Evolutionary conservation across 2,797 vertebrate genomes (phyloP), one percentile per base, ranked within the genome.

Genomic region (Tenualosa thibaudeaui): DNA sequence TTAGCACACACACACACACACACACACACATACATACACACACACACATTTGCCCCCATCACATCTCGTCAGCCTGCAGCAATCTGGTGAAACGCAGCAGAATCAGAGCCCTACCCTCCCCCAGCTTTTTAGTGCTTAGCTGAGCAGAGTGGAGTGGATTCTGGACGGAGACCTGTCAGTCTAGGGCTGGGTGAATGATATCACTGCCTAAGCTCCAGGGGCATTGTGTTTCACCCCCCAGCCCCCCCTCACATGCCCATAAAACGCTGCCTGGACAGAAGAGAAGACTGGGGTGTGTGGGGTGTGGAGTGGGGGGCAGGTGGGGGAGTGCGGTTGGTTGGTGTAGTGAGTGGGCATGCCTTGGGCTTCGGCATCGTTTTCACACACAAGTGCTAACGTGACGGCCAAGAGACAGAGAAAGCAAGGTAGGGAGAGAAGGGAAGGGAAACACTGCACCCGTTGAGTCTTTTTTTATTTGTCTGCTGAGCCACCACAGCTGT

Each of bases 401-500:
- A 65, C 3, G 62, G 62, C 62, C 9, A 0, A 31, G 31, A 31
- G 31, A 31, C 0, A 1, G 31, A 31, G 31, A 31, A 31, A 31
- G 31, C 31, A 1, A 31, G 31, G 31, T 0, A 31, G 31, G 0
- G 31, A 31, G 31, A 1, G 31, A 31, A 82, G 51, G 7, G 46
- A 46, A 7, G 3, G 46, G 7, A 7, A 46, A 81, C 62, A 87
- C 82, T 84, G 86, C 82, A 88, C 84, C 89, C 82, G 87, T 82
- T 9, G 83, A 78, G 31, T 82, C 24, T 65, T 65, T 65, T 31
- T 65, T 65, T 31, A 65, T 65, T 65, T 65, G 62, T 65, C 24
- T 65, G 71, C 71, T 49, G 56, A 90, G 85, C 31, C 60, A 50
- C 83, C 83, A 85, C 91, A 91, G 86, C 92, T 91, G 87, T 85